Evolutionary conservation across 53 echinoderm and acorn worm genomes (phyloP).

Genomic region (Patiria pectinifera): DNA sequence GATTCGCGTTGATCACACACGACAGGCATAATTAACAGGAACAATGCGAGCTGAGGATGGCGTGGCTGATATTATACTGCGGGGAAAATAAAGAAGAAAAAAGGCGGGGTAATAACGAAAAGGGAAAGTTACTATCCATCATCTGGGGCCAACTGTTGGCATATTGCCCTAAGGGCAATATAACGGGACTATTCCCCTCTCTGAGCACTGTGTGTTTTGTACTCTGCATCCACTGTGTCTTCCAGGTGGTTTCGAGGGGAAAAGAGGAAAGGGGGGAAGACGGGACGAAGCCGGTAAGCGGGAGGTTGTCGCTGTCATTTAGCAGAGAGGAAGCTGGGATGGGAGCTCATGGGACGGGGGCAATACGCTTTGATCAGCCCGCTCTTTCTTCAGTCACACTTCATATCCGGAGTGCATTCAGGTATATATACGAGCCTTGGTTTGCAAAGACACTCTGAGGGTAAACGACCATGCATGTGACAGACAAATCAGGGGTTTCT

Average conservation of each 20-base stretch:
- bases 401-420: conserved; percentile 48
- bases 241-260: conserved; percentile 55
- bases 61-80: conserved; percentile 16
- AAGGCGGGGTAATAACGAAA: conserved; percentile 61
- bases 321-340: conserved; percentile 55
- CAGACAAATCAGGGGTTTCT: not conserved
- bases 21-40: conserved; percentile 50
- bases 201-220: not conserved
- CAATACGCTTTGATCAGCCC: conserved; percentile 58
- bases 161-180: conserved; percentile 51
- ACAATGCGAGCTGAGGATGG: conserved; percentile 47
- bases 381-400: conserved; percentile 69
- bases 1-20: conserved; percentile 19
- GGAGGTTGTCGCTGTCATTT: conserved; percentile 58
- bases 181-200: conserved; percentile 4
- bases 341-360: conserved; percentile 55
- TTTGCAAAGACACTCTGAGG: not conserved
- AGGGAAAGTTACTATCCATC: conserved; percentile 55
- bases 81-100: not conserved
- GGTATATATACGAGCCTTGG: not conserved
- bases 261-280: not conserved
- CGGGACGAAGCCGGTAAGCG: not conserved
- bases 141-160: conserved; percentile 60
- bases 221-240: conserved; percentile 22
- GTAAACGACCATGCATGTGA: conserved; percentile 29